A percentile compares a stretch with the other conserved stretches of the same genome.
Evolutionary conservation across 2,113 vertebrate genomes (phyloP).

Genomic region (Lepidothrix coronata): DNA sequence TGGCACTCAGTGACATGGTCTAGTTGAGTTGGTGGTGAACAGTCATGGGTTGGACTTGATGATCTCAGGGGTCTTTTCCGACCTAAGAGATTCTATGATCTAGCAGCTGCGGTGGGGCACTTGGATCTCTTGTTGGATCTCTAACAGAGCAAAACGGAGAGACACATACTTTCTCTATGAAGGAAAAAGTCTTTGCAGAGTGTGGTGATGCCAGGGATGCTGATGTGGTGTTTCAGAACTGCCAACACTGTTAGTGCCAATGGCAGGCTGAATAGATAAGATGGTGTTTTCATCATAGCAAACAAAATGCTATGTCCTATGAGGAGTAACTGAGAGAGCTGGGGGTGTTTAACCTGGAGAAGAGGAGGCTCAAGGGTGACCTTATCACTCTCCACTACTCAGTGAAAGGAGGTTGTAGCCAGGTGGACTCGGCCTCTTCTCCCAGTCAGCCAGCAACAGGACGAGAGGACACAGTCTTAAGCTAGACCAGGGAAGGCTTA

Average conservation of each 20-base stretch:
- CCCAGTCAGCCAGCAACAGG: neutral
- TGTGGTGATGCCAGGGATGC: too few species aligned
- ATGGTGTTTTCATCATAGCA: neutral
- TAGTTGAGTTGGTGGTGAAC: rapidly evolving
- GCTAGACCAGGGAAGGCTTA: neutral
- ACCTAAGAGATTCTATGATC: rapidly evolving
- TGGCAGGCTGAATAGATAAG: neutral
- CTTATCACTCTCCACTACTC: neutral
- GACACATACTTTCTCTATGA: neutral
- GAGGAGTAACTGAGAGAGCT: neutral
- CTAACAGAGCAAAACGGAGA: neutral
- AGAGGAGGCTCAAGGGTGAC: neutral
- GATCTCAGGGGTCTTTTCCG: neutral
- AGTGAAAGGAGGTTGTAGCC: neutral
- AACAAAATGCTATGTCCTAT: neutral
- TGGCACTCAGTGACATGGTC: rapidly evolving
- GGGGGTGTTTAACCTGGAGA: neutral
- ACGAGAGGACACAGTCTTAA: neutral
- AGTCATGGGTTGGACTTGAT: rapidly evolving
- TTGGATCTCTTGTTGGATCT: neutral
- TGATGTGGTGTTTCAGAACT: neutral
- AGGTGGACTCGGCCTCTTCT: neutral
- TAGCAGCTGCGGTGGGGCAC: neutral
- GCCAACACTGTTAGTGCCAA: neutral
- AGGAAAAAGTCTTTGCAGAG: neutral